Evolutionary conservation across 2,113 vertebrate genomes (phyloP).

Genomic region (Amphiprion ocellaris): DNA sequence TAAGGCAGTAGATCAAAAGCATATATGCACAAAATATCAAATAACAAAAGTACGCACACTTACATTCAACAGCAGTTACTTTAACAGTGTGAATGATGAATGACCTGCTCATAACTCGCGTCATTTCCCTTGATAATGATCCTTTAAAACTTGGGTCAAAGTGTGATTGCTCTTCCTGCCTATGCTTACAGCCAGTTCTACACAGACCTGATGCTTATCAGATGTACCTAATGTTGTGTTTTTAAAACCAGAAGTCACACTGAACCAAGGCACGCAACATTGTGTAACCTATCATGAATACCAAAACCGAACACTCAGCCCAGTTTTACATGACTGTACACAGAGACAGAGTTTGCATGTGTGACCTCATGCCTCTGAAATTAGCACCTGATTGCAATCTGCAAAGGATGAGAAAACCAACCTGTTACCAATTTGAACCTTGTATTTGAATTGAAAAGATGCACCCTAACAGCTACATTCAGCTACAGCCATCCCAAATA

Average conservation of each 20-base stretch:
- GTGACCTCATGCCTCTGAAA: conserved; percentile 59
- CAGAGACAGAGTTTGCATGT: conserved; percentile 2
- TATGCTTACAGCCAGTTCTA: not conserved
- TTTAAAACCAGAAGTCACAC: not conserved
- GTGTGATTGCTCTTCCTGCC: conserved; percentile 40
- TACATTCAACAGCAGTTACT: not conserved
- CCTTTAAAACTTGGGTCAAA: conserved; percentile 15
- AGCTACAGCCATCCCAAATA: not conserved
- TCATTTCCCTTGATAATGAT: conserved; percentile 10
- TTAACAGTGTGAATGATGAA: conserved; percentile 35
- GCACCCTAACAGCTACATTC: not conserved
- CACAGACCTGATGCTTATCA: conserved; percentile 39
- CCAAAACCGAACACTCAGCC: conserved; percentile 28
- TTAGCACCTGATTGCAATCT: conserved; percentile 41
- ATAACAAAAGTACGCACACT: not conserved
- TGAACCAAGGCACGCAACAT: conserved; percentile 8
- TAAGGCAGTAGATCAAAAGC: not conserved
- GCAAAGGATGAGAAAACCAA: not conserved
- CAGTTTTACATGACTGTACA: conserved; percentile 36
- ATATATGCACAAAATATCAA: conserved; percentile 3
- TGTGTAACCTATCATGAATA: not conserved
- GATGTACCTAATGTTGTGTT: conserved; percentile 15
- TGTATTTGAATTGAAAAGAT: too few relatives aligned
- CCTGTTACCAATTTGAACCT: not conserved
- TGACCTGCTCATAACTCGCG: conserved; percentile 14